Percentiles rank a stretch among this genome's conserved stretches.
These are phyloP conservation scores for Limulus polyphemus DNA, from an alignment of 2,888 invertebrate genomes.

Conservation along the genomic window DNA sequence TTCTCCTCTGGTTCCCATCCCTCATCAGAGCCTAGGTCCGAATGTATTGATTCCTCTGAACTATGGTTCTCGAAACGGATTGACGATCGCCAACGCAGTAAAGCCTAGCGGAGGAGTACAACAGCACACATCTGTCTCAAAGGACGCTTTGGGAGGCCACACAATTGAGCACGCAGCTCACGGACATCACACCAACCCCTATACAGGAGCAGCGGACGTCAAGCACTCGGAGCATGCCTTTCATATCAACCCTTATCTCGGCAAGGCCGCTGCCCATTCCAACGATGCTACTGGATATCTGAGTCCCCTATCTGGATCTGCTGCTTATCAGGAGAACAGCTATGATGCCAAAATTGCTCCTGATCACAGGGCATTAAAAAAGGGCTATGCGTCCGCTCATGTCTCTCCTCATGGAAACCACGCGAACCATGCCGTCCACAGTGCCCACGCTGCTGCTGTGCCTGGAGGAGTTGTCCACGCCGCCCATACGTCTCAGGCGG, in stretches of 20 bases:
- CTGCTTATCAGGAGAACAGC: conserved; percentile 15
- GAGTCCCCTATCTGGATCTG: conserved; percentile 11
- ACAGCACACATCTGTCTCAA: conserved; percentile 16
- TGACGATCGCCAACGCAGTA: conserved; percentile 14
- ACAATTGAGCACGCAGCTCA: conserved; percentile 17
- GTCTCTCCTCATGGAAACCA: conserved; percentile 15
- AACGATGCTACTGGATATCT: conserved; percentile 18
- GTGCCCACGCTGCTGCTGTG: conserved; percentile 14
- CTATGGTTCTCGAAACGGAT: not conserved
- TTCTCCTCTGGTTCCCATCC: no score
- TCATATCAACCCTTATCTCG: conserved; percentile 21
- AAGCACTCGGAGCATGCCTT: conserved; percentile 18
- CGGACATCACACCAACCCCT: conserved; percentile 16
- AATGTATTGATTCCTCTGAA: no score
- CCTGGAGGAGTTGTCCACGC: conserved; percentile 17
- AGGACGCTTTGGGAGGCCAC: conserved; percentile 17
- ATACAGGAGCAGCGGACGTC: conserved; percentile 16
- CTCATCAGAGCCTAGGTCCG: no score
- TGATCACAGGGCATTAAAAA: conserved; percentile 13
- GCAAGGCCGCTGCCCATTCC: conserved; percentile 20
- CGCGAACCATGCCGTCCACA: conserved; percentile 17
- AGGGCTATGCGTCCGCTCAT: conserved; percentile 14
- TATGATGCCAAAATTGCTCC: conserved; percentile 20
- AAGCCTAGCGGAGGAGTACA: conserved; percentile 12
- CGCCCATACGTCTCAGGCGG: conserved; percentile 17